phyloP scores from a whole-genome alignment of 2,113 vertebrate genomes.

The Phyllopteryx taeniolatus region DNA sequence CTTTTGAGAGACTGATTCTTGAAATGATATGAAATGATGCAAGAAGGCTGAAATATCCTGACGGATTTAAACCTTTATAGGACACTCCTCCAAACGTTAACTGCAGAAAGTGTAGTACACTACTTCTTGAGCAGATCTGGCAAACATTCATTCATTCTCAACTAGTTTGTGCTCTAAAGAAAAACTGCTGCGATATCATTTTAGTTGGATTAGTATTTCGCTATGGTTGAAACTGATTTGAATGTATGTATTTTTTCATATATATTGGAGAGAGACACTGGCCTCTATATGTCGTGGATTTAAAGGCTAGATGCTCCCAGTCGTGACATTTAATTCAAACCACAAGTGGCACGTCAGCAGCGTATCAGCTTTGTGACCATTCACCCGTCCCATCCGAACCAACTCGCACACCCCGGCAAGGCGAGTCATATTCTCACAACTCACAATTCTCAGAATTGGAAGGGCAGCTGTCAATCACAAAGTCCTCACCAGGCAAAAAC shows the following conservation, averaged over 20 bases:
- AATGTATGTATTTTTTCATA: not conserved
- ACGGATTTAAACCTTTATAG: not conserved
- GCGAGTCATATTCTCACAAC: not conserved
- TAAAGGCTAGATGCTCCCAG: conserved; percentile 10
- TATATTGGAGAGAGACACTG: not conserved
- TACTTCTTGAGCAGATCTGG: not conserved
- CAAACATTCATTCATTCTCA: not conserved
- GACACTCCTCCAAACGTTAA: not conserved
- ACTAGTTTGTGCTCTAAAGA: no score
- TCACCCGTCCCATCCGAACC: not conserved
- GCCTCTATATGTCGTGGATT: not conserved
- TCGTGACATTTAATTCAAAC: conserved; percentile 24
- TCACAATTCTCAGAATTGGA: not conserved
- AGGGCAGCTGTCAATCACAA: not conserved
- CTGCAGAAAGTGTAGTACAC: not conserved
- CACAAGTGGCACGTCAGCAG: conserved; percentile 11
- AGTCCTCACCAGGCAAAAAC: not conserved
- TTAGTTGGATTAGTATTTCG: not conserved
- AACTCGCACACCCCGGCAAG: not conserved
- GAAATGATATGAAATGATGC: not conserved
- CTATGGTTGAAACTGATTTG: not conserved
- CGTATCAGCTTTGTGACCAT: conserved; percentile 2
- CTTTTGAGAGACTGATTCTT: not conserved
- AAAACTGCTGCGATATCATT: not conserved
- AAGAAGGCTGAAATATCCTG: not conserved